A percentile compares a stretch with the other conserved stretches of the same genome.
These are phyloP conservation scores for Xanthorhoe spadicearia DNA, from an alignment of 2,888 invertebrate genomes.

Conservation along the genomic window DNA sequence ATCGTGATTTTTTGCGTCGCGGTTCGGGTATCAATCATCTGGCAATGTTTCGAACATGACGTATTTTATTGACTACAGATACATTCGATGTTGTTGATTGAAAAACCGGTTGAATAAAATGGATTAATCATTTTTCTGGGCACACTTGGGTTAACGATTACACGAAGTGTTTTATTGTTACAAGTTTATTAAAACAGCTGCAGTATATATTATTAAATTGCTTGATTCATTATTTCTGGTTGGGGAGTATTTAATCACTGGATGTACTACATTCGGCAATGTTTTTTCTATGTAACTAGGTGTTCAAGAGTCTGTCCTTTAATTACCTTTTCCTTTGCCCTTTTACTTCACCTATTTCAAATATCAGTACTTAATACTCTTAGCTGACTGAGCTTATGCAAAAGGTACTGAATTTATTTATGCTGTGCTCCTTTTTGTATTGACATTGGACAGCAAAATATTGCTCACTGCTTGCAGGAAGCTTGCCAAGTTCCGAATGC, in stretches of 20 bases:
- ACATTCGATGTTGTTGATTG: conserved; percentile 9
- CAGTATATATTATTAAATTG: too few relatives aligned
- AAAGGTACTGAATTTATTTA: conserved; percentile 22
- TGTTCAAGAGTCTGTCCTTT: too few relatives aligned
- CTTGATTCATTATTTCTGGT: too few relatives aligned
- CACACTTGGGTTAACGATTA: not conserved
- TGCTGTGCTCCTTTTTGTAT: conserved; percentile 32
- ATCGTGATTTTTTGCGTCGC: conserved; percentile 35
- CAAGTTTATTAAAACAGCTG: too few relatives aligned
- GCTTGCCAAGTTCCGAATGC: conserved; percentile 63
- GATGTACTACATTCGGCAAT: too few relatives aligned
- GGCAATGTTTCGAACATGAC: conserved; percentile 24
- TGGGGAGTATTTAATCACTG: too few relatives aligned
- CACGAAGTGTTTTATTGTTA: not conserved
- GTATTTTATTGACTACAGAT: conserved; percentile 26
- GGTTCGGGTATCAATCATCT: conserved; percentile 19
- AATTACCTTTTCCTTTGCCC: too few relatives aligned
- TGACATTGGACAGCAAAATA: conserved; percentile 57
- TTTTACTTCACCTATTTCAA: too few relatives aligned
- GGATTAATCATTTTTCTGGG: conserved; percentile 8
- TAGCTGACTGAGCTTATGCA: not conserved
- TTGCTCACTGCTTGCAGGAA: conserved; percentile 49
- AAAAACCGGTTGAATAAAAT: conserved; percentile 6
- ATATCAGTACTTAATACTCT: too few relatives aligned
- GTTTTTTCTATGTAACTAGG: too few relatives aligned